phyloP scores from a whole-genome alignment of 2,888 invertebrate species.

The Lycaena phlaeas region DNA sequence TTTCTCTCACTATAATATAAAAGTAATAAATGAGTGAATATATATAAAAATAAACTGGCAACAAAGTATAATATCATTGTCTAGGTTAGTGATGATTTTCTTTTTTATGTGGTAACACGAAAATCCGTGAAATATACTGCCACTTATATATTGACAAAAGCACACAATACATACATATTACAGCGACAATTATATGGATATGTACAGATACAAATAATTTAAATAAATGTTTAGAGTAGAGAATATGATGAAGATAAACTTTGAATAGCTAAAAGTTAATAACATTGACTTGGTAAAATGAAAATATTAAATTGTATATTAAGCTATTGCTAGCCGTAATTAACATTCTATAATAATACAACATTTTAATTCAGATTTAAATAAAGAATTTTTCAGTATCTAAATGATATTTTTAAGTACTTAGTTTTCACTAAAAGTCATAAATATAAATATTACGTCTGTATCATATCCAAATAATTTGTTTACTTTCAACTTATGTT shows the following conservation, averaged over 20 bases:
- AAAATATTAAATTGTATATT: too few relatives aligned
- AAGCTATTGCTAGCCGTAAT: too few relatives aligned
- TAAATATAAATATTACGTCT: too few relatives aligned
- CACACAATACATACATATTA: conserved; percentile 6
- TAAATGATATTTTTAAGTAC: too few relatives aligned
- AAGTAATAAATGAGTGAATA: neutral
- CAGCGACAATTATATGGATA: conserved; percentile 7
- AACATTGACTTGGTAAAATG: too few relatives aligned
- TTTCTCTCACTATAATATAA: neutral
- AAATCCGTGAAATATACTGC: conserved; percentile 6
- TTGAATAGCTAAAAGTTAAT: too few relatives aligned
- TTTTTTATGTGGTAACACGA: conserved; percentile 6
- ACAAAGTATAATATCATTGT: neutral
- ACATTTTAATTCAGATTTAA: too few relatives aligned
- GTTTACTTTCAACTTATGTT: neutral
- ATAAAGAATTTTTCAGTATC: too few relatives aligned
- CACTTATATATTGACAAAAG: conserved; percentile 10
- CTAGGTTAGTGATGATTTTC: neutral
- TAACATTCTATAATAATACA: too few relatives aligned
- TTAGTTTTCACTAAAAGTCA: too few relatives aligned
- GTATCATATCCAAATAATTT: conserved; percentile 7
- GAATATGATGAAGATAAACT: too few relatives aligned
- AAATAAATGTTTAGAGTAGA: too few relatives aligned
- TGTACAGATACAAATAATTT: neutral
- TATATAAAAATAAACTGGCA: neutral